These are phyloP conservation scores for Troides oblongomaculatus DNA, from an alignment of 2,888 invertebrate species.

Conservation along the genomic window DNA sequence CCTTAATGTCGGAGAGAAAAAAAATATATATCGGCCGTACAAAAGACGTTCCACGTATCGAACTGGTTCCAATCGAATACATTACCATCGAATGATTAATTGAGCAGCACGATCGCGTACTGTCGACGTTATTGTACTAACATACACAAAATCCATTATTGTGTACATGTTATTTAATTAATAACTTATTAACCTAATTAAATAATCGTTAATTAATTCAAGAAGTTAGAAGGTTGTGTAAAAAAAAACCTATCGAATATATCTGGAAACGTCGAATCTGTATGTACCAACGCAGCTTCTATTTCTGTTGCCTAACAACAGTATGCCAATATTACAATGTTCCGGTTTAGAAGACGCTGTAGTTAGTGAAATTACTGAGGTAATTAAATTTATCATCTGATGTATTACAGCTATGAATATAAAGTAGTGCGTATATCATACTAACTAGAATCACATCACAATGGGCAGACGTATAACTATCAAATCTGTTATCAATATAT, in stretches of 20 bases:
- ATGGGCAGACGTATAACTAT: no score
- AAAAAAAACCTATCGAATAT: not conserved
- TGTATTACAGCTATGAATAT: no score
- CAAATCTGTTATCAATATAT: no score
- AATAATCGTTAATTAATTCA: not conserved
- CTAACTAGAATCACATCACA: no score
- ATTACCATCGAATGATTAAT: constrained; percentile 61
- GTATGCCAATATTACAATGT: no score
- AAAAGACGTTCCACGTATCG: constrained; percentile 35
- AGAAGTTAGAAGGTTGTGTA: not conserved
- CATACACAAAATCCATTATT: constrained; percentile 10
- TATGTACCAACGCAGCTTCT: no score
- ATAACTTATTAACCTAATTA: not conserved
- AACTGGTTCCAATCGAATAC: constrained; percentile 53
- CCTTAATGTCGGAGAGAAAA: constrained; percentile 16
- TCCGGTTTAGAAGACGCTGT: no score
- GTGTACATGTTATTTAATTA: not conserved
- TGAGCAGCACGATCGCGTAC: constrained; percentile 34
- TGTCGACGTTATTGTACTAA: constrained; percentile 28
- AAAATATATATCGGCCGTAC: constrained; percentile 19
- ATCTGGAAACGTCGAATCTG: not conserved
- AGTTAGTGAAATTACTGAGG: no score
- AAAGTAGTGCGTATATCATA: no score
- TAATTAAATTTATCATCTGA: no score
- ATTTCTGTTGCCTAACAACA: no score